Evolutionary conservation across 2,888 invertebrate genomes (phyloP), one percentile per base, ranked within the genome.

Genomic region (Andrena minutula): DNA sequence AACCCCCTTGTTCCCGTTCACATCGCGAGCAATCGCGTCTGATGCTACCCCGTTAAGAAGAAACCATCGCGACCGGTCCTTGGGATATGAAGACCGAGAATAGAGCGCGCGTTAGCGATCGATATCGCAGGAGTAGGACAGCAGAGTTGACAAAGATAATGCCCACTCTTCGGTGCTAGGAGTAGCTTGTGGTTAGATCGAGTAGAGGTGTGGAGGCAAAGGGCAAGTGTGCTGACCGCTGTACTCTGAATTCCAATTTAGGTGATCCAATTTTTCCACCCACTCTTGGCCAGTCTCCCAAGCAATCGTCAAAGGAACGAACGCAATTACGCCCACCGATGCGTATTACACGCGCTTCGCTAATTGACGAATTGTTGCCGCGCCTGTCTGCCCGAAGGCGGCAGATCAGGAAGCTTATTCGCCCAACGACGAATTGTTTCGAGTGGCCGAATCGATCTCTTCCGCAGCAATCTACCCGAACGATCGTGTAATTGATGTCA

Each of bases 381-480:
- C 76, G 82, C 74, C 84, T 74, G 83, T 86, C 78, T 69, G 80
- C 69, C 63, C 81, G 70, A 65, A 26, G 65, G 53, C 79, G 71
- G 63, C 51, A 85, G 89, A 88, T 89, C 89, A 79, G 79, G 74
- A 83, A 83, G 80, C 76, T 72, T 66, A 74, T 61, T 79, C 77
- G 80, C 69, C 83, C 79, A 41, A 80, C 84, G 79, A 87, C 87
- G 86, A 88, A 89, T 89, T 89, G 87, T 90, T 89, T 88, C 87
- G 87, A 88, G 87, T 87, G 82, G 83, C 71, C 88, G 82, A 86
- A 90, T 89, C 89, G 86, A 86, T 90, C 82, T 80, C 83, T 81
- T 82, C 71, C 77, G 72, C 47, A 61, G 75, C 86, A 77, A 78
- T 72, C 72, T 53, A 51, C 30, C 28, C 16, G 60, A 12, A 65